Base-by-base conservation (phyloP, 1,140 invertebrate species). In the Brachionus calyciflorus region DNA sequence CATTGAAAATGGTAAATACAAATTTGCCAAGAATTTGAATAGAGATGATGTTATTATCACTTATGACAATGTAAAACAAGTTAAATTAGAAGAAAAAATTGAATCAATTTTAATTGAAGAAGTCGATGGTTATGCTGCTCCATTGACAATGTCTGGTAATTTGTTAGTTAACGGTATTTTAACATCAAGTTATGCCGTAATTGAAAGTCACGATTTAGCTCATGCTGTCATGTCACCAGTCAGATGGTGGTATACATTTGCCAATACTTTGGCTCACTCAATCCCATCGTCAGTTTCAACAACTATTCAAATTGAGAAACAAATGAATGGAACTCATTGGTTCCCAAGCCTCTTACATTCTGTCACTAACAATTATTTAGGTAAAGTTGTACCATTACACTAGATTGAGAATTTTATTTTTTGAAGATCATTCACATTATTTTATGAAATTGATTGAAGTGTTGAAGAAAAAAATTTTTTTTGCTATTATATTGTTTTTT, bases 101-200 rank as follows among this genome's bases (percentile, higher is more conserved):
- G 69, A 37, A 12, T 51, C 69, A 4, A 73, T 55, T 51, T 51
- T 73, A 19, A 49, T 73, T 6, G 69, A 73, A 17, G 17, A 28
- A 24, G 69, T 73, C 0, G 40, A 73, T 19, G 69, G 69, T 55
- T 73, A 73, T 55, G 69, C 69, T 28, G 95, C 95, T 1, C 96
- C 96, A 0, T 86, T 98, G 10, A 99, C 96, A 0, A 83, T 83
- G 17, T 88, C 89, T 7, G 96, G 96, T 1, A 96, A 91, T 24
- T 85, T 98, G 12, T 87, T 98, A 28, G 92, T 98, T 0, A 90
- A 98, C 83, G 91, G 91, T 77, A 90, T 96, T 3, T 88, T 94
- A 1, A 92, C 92, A 1, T 97, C 94, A 0, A 98, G 94, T 83
- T 99, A 98, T 85, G 94, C 95, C 0, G 86, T 93, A 6, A 88